Conservation (phyloP, 2,113 vertebrate species). For the Ifrita kowaldi region DNA sequence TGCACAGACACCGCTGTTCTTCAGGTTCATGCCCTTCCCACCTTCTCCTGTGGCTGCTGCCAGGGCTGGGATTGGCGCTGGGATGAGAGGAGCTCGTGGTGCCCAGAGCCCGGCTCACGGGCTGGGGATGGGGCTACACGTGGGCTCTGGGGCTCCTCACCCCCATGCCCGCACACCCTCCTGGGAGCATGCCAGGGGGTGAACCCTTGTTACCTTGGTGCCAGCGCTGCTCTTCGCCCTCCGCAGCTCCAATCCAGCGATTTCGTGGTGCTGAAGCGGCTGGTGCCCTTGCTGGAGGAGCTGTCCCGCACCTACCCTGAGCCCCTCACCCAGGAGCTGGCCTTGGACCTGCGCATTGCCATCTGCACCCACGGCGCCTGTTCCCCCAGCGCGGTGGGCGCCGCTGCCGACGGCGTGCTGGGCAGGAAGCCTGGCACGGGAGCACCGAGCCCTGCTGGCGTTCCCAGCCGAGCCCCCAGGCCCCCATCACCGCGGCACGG, state of each 20-base stretch:
- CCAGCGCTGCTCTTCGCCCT: neutral
- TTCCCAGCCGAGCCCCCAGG: neutral
- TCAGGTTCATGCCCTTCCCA: neutral
- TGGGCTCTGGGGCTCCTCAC: neutral
- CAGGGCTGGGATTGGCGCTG: accelerated
- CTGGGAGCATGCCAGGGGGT: neutral
- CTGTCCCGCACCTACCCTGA: slow-evolving; percentile 81
- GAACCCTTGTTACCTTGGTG: accelerated
- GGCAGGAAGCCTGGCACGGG: neutral
- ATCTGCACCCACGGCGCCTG: slow-evolving; percentile 87
- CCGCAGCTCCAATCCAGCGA: slow-evolving; percentile 78
- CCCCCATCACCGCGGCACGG: accelerated
- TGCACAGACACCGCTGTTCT: accelerated
- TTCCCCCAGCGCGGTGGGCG: slow-evolving; percentile 22
- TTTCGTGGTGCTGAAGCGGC: slow-evolving; percentile 73
- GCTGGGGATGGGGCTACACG: neutral
- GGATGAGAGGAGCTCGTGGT: accelerated
- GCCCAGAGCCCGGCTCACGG: accelerated
- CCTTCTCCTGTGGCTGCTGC: neutral
- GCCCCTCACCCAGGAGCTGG: slow-evolving; percentile 83
- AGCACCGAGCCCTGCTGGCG: neutral
- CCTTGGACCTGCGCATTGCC: slow-evolving; percentile 79
- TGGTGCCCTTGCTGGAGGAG: slow-evolving; percentile 79
- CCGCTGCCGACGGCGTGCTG: neutral
- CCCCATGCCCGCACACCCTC: neutral